Conservation (phyloP, 2,888 invertebrate species). For the Chydorus sphaericus region DNA sequence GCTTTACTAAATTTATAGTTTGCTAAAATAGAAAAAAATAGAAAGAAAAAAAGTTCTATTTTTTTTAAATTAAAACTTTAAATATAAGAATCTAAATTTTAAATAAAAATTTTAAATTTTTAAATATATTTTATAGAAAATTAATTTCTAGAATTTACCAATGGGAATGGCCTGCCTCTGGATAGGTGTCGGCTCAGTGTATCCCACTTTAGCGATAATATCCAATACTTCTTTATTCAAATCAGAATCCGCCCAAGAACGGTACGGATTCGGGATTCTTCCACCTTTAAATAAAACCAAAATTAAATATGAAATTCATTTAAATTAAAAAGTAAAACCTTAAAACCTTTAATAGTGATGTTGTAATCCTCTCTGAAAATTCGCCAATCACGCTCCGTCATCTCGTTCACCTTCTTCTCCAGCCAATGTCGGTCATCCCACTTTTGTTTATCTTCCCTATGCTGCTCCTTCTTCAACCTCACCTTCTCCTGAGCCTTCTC, state of each 20-base stretch:
- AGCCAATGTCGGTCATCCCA: slow-evolving; percentile 99
- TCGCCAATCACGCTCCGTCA: slow-evolving; percentile 99
- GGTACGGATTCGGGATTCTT: slow-evolving; percentile 86
- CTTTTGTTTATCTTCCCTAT: slow-evolving; percentile 92
- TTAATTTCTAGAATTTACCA: slow-evolving; percentile 46
- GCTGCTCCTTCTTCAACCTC: slow-evolving; percentile 77
- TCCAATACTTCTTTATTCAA: slow-evolving; percentile 81
- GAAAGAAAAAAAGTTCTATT: too few relatives aligned
- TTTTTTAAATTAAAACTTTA: too few relatives aligned
- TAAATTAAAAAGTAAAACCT: too few relatives aligned
- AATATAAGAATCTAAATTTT: too few relatives aligned
- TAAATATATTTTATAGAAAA: too few relatives aligned
- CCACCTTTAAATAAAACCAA: slow-evolving; percentile 53
- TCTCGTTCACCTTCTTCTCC: slow-evolving; percentile 81
- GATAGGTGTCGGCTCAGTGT: slow-evolving; percentile 97
- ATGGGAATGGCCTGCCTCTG: slow-evolving; percentile 99
- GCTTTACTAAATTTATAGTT: slow-evolving; percentile 23
- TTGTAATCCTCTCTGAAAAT: slow-evolving; percentile 99
- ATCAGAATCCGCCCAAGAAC: slow-evolving; percentile 86
- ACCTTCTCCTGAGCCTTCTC: slow-evolving; percentile 94
- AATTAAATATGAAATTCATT: too few relatives aligned
- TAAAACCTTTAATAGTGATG: slow-evolving; percentile 75
- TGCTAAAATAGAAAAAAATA: neutral
- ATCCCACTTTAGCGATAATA: slow-evolving; percentile 86
- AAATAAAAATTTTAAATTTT: too few relatives aligned